Percentiles rank a stretch among this genome's conserved stretches.
phyloP scores from a whole-genome alignment of 53 echinoderm and acorn worm species.

The Paracentrotus lividus region DNA sequence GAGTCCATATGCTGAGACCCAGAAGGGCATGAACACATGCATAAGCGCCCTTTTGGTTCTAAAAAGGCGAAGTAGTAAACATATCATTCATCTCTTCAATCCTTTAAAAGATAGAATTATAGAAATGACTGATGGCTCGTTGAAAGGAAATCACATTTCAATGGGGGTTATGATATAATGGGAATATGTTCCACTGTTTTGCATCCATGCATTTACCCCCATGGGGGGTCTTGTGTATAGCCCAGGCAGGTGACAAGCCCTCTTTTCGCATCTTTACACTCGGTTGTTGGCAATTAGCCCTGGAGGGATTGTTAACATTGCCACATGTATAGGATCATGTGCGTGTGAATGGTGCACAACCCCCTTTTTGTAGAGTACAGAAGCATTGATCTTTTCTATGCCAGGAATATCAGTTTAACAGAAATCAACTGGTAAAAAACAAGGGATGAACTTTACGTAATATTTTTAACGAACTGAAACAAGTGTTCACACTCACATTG shows the following conservation, averaged over 20 bases:
- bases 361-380: not conserved
- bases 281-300: conserved; percentile 21
- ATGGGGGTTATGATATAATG: not conserved
- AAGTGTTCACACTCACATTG: too few species aligned
- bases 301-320: not conserved
- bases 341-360: not conserved
- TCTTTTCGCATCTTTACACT: conserved; percentile 26
- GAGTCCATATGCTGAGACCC: not conserved
- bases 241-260: not conserved
- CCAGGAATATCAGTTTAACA: not conserved
- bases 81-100: not conserved
- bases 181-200: not conserved
- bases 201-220: not conserved
- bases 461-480: too few species aligned
- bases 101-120: not conserved
- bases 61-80: too few species aligned
- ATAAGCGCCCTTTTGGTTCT: too few species aligned
- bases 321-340: not conserved
- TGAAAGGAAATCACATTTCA: conserved; percentile 6
- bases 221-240: not conserved
- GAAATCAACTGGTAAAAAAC: not conserved
- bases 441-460: too few species aligned
- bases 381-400: not conserved
- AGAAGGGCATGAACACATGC: not conserved
- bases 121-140: not conserved